Evolutionary conservation across 2,888 invertebrate species (phyloP), one percentile per base, ranked within the genome.

Genomic region (Exocentrus adspersus): DNA sequence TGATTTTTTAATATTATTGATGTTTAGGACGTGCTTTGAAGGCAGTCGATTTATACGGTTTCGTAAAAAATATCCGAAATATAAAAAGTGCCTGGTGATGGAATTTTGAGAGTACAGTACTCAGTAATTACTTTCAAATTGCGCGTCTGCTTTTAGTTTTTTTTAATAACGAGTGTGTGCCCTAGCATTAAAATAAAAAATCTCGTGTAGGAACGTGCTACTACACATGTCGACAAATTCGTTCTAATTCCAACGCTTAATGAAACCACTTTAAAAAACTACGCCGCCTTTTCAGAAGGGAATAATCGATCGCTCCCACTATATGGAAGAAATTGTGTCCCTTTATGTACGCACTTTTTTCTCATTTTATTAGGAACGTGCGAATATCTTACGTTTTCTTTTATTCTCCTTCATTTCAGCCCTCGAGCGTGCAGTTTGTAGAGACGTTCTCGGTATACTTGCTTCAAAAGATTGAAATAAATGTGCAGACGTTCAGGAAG

Each of bases 291-390:
- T 37, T 37, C n/a, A 37, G 37, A 37, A n/a, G 37, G 14, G n/a
- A 2, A 2, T n/a, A 37, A 37, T 37, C 37, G 14, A 37, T 37
- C 12, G 37, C 37, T 37, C 14, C 37, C 14, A 37, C 37, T 12
- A n/a, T 37, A 37, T 37, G 14, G 37, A 37, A 37, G 10, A 37
- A 37, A 37, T 37, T 37, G 37, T 37, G 37, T 37, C 37, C 37
- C 37, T 37, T 37, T 37, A 37, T 37, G 37, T 37, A 17, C 48
- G 48, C 48, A 28, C 48, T 48, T 48, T 24, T n/a, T 48, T 24
- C 24, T 16, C 24, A 28, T 48, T 48, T 48, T 48, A 48, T 48
- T 48, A 48, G 19, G 48, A 20, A n/a, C 48, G 28, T 48, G 48
- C 48, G 28, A 48, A 48, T 48, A 48, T 48, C 28, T 48, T 28